Evolutionary conservation across 2,113 vertebrate genomes (phyloP).

Genomic region (Okapia johnstoni): DNA sequence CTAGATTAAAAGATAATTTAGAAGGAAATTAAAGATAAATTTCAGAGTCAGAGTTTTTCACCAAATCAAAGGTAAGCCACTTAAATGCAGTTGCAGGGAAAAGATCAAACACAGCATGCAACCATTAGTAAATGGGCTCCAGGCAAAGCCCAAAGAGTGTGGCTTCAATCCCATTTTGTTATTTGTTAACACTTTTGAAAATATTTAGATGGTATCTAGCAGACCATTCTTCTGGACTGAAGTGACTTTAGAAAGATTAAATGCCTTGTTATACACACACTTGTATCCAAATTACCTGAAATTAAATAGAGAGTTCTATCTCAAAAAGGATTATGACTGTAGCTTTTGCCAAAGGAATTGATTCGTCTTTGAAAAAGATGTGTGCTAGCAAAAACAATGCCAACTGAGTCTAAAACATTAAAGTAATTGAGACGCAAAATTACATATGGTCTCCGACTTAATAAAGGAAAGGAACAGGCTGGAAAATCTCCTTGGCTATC

Average conservation of each 20-base stretch:
- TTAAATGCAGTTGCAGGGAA: background rate
- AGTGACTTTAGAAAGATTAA: background rate
- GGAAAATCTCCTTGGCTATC: background rate
- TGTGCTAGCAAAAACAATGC: background rate
- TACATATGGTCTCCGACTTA: background rate
- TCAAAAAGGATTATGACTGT: background rate
- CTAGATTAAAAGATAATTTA: background rate
- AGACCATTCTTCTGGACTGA: background rate
- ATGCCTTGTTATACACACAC: background rate
- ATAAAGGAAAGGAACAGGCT: background rate
- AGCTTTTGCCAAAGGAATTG: background rate
- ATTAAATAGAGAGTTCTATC: background rate
- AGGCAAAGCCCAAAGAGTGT: background rate
- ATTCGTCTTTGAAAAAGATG: background rate
- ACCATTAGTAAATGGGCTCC: background rate
- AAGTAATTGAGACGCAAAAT: background rate
- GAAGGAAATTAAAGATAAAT: background rate
- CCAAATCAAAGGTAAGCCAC: background rate
- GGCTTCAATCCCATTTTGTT: background rate
- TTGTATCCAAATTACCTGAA: background rate
- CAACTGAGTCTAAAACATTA: background rate
- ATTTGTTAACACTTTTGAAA: background rate
- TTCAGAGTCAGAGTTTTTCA: background rate
- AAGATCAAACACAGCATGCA: background rate
- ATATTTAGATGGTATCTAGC: background rate